Base-by-base conservation (phyloP, 1,140 invertebrate genomes). In the Drosophila rufa region DNA sequence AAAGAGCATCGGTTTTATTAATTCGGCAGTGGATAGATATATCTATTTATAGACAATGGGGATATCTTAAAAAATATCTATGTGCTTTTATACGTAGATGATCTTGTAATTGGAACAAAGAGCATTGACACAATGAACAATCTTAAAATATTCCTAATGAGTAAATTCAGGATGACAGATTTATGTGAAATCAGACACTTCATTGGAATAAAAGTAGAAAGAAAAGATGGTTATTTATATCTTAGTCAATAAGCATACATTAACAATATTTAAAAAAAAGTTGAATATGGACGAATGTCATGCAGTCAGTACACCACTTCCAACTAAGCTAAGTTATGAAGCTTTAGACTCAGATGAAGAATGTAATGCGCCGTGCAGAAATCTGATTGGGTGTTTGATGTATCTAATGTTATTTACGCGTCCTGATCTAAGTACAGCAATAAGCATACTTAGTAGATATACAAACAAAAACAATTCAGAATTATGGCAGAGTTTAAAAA, bases 71-170 rank as follows among this genome's bases (percentile, higher is more conserved):
- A 85, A 51, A 75, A 68, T 64, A 40, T 80, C 80, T 82, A 86
- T 80, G 58, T 81, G 25, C 48, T 91, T 36, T 38, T 87, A 25
- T 85, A 80, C 59, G 81, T 87, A 6, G 79, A 92, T 74, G 75
- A 85, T 66, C 30, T 79, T 12, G 77, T 91, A 42, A 77, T 90
- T 33, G 60, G 64, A 51, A 22, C 79, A 93, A 48, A 93, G 92
- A 46, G 67, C 46, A 53, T 40, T 36, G 47, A 69, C 50, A 68
- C 42, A 17, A 60, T 55, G 50, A 50, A 30, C 5, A 57, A 47
- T 46, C 30, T 69, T 19, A 75, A 69, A 40, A 56, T 53, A 22
- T 84, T 77, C 67, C 59, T 84, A 75, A 82, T 75, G 50, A 61
- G 36, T 30, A 53, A 71, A 66, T 60, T 58, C 53, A 60, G 43